phyloP scores from a whole-genome alignment of 2,797 vertebrate genomes.

The Notoglanidium macrostoma region DNA sequence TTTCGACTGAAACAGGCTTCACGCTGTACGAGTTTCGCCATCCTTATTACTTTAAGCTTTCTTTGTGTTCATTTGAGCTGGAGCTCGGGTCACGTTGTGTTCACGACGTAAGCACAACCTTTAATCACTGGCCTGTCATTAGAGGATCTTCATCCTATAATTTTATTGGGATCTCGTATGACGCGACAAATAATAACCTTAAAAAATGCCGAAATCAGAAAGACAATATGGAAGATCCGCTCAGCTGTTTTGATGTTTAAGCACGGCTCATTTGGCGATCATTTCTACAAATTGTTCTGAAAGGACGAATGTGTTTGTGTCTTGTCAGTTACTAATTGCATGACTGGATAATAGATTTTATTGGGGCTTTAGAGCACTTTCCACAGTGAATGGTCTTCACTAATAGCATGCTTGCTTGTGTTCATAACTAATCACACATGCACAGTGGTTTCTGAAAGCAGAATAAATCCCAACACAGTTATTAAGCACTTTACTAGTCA shows the following conservation, averaged over 20 bases:
- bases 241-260: not conserved
- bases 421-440: not conserved
- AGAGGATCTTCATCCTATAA: not conserved
- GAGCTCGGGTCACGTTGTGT: not conserved
- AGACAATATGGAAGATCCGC: not conserved
- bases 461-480: not conserved
- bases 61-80: not conserved
- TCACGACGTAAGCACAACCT: too few species aligned
- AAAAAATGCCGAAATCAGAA: not conserved
- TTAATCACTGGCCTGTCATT: not conserved
- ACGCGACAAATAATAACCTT: not conserved
- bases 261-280: not conserved
- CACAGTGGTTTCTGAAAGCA: slow-evolving; percentile 11
- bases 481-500: slow-evolving; percentile 9
- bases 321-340: too few species aligned
- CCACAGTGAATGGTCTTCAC: not conserved
- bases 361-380: not conserved
- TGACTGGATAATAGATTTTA: not conserved
- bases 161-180: not conserved
- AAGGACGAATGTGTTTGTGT: too few species aligned
- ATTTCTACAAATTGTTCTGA: not conserved
- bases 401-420: not conserved
- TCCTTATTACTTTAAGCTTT: too few species aligned
- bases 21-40: too few species aligned
- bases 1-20: too few species aligned